Percentiles rank a stretch among this genome's conserved stretches.
These are phyloP conservation scores for Pristis pectinata DNA, from an alignment of 2,797 vertebrate genomes.

Conservation along the genomic window DNA sequence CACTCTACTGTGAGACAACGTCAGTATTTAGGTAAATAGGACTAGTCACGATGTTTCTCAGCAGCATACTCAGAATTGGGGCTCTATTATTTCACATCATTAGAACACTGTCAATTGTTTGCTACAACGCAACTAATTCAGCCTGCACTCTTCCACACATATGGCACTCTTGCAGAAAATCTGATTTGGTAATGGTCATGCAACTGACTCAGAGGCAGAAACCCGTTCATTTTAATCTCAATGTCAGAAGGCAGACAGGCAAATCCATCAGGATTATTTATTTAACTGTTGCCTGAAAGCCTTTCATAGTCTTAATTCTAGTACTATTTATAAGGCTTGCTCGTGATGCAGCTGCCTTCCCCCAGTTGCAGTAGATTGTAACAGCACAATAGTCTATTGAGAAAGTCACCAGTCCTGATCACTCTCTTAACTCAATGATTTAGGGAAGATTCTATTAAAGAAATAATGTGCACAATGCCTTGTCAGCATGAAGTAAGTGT, in stretches of 20 bases:
- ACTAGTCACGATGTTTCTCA: neutral
- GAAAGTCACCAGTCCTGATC: neutral
- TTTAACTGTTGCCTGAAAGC: neutral
- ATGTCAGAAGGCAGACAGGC: neutral
- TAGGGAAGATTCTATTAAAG: neutral
- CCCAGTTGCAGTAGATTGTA: neutral
- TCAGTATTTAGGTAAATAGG: neutral
- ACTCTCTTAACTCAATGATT: neutral
- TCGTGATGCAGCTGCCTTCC: neutral
- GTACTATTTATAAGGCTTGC: neutral
- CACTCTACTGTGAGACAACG: too few species aligned
- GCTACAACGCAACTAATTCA: slow-evolving; percentile 3
- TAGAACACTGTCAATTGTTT: neutral
- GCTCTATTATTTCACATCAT: neutral
- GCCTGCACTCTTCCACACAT: neutral
- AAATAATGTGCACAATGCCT: neutral
- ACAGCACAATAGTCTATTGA: neutral
- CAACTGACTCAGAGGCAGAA: neutral
- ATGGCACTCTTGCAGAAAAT: neutral
- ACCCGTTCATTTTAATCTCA: slow-evolving; percentile 9
- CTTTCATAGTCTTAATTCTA: neutral
- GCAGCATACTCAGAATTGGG: neutral
- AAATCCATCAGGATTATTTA: slow-evolving; percentile 28
- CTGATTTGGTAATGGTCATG: neutral
- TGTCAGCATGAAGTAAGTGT: neutral